Percentiles rank a stretch among this genome's conserved stretches.
These are phyloP conservation scores for Orchestes rusci DNA, from an alignment of 2,888 invertebrate species.

Conservation along the genomic window DNA sequence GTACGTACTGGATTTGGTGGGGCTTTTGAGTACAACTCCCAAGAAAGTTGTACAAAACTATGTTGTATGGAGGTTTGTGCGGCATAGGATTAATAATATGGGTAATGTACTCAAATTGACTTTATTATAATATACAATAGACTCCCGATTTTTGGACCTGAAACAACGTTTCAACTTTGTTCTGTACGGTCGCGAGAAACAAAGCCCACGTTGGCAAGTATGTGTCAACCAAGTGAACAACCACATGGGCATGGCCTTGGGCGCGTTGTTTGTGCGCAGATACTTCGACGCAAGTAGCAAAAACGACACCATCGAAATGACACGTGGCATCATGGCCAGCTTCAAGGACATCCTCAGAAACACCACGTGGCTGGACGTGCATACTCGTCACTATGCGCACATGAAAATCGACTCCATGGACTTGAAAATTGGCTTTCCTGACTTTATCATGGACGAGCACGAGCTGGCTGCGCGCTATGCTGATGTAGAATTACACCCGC, in stretches of 20 bases:
- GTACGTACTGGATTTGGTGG: slow-evolving; percentile 60
- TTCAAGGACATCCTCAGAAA: slow-evolving; percentile 73
- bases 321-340: slow-evolving; percentile 72
- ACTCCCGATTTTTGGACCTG: slow-evolving; percentile 75
- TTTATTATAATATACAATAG: slow-evolving; percentile 1
- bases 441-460: slow-evolving; percentile 78
- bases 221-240: slow-evolving; percentile 77
- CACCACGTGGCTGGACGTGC: slow-evolving; percentile 81
- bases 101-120: slow-evolving; percentile 36
- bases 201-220: slow-evolving; percentile 84
- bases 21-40: slow-evolving; percentile 55
- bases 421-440: slow-evolving; percentile 86
- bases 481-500: slow-evolving; percentile 66
- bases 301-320: slow-evolving; percentile 82
- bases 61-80: slow-evolving; percentile 75
- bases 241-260: slow-evolving; percentile 73
- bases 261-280: slow-evolving; percentile 75
- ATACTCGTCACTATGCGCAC: slow-evolving; percentile 71
- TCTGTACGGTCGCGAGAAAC: slow-evolving; percentile 69
- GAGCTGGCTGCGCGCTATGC: slow-evolving; percentile 56
- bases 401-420: slow-evolving; percentile 82
- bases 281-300: slow-evolving; percentile 87
- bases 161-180: slow-evolving; percentile 76
- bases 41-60: slow-evolving; percentile 44
- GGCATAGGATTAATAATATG: slow-evolving; percentile 78